A percentile compares a stretch with the other conserved stretches of the same genome.
Conservation (phyloP, 2,888 invertebrate genomes). For the Trichacis sp. region DNA sequence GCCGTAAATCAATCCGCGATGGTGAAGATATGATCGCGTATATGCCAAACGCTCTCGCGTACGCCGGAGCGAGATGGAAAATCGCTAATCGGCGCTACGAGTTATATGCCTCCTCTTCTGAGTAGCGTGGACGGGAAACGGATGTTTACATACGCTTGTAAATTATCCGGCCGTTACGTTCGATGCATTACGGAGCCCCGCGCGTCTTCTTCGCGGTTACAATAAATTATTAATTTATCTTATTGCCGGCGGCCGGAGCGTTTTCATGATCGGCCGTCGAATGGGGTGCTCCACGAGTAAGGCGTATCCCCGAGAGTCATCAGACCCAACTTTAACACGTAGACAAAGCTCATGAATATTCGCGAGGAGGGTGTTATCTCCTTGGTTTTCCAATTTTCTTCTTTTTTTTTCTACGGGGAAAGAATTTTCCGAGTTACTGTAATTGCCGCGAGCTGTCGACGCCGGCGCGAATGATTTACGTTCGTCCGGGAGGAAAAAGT, state of each 20-base stretch:
- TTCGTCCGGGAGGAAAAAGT: not conserved
- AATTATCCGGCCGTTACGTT: conserved; percentile 55
- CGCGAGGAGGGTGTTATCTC: not conserved
- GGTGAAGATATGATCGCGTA: conserved; percentile 56
- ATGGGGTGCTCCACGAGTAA: conserved; percentile 11
- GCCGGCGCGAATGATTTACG: not conserved
- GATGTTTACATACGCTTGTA: conserved; percentile 58
- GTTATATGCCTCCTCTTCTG: conserved; percentile 56
- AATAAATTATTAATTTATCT: conserved; percentile 59
- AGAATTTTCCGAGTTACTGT: not conserved
- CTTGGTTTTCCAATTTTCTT: not conserved
- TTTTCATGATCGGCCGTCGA: conserved; percentile 24
- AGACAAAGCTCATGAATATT: not conserved
- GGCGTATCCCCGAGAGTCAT: conserved; percentile 12
- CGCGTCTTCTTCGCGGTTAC: conserved; percentile 40
- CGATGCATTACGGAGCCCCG: conserved; percentile 29
- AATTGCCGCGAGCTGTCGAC: not conserved
- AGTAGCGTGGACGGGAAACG: conserved; percentile 51
- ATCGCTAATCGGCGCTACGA: conserved; percentile 54
- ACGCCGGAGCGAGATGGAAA: conserved; percentile 31
- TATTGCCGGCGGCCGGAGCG: conserved; percentile 34
- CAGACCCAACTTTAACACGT: not conserved
- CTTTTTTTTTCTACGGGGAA: not conserved
- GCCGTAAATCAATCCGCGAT: conserved; percentile 63
- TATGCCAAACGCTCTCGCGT: conserved; percentile 40